These are phyloP conservation scores for Limonius californicus DNA, from an alignment of 1,140 invertebrate genomes.

Conservation along the genomic window DNA sequence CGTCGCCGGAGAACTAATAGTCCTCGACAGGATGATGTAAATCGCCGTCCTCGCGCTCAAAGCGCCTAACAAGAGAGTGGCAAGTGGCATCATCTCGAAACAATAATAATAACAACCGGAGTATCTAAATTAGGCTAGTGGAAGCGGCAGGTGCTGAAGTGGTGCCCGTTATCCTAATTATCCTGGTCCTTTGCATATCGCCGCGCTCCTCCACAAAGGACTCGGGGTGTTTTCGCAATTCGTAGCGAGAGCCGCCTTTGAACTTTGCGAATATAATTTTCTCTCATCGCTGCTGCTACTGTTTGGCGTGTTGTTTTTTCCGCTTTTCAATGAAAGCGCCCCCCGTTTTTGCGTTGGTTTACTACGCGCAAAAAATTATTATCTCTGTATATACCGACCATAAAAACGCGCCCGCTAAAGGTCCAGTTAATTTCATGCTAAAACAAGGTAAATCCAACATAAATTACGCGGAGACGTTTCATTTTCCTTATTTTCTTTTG, in stretches of 20 bases:
- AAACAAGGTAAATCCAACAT: too few relatives aligned
- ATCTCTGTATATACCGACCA: not conserved
- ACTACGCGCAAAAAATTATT: not conserved
- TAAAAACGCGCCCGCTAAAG: too few relatives aligned
- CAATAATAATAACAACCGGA: slow-evolving; percentile 13
- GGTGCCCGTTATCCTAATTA: slow-evolving; percentile 47
- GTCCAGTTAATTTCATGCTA: too few relatives aligned
- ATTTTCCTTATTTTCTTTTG: too few relatives aligned
- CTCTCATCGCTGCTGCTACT: slow-evolving; percentile 35
- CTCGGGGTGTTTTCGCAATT: slow-evolving; percentile 48
- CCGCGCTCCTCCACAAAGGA: slow-evolving; percentile 43
- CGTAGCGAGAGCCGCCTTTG: slow-evolving; percentile 41
- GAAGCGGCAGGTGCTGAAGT: slow-evolving; percentile 40
- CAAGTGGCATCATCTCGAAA: slow-evolving; percentile 1
- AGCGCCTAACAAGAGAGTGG: too few relatives aligned
- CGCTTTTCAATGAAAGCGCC: slow-evolving; percentile 30
- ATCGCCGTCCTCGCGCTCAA: too few relatives aligned
- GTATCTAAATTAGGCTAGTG: slow-evolving; percentile 31
- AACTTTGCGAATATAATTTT: slow-evolving; percentile 46
- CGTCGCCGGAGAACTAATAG: too few relatives aligned
- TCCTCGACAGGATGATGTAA: too few relatives aligned
- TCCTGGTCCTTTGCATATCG: slow-evolving; percentile 46
- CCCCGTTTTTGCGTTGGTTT: slow-evolving; percentile 15
- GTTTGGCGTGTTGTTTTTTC: slow-evolving; percentile 46
- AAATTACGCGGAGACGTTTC: too few relatives aligned